A percentile compares a stretch with the other conserved stretches of the same genome.
Evolutionary conservation across 2,888 invertebrate genomes (phyloP).

Genomic region (Siphonodentalium dalli): DNA sequence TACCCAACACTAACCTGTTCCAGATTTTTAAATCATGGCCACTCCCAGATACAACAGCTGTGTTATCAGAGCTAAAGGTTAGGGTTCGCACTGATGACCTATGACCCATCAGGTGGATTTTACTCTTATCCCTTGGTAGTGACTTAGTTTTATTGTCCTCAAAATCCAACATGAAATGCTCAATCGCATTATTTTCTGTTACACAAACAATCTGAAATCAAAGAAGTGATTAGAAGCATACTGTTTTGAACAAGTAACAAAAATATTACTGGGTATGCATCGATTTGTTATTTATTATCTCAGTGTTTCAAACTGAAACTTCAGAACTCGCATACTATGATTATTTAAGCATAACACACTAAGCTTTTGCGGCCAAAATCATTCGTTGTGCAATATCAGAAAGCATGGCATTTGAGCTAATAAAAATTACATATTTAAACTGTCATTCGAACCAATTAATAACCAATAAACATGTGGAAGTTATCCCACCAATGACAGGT

Average conservation of each 20-base stretch:
- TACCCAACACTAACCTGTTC: slow-evolving; percentile 74
- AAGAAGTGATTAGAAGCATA: background rate
- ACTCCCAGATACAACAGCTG: slow-evolving; percentile 85
- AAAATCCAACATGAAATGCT: slow-evolving; percentile 71
- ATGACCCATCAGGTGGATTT: slow-evolving; percentile 81
- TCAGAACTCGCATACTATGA: background rate
- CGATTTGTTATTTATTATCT: background rate
- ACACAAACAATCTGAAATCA: slow-evolving; percentile 64
- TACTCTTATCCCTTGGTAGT: slow-evolving; percentile 11
- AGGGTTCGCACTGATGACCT: slow-evolving; percentile 87
- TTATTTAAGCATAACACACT: too few species aligned
- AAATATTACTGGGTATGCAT: background rate
- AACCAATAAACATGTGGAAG: too few species aligned
- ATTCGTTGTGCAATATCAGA: too few species aligned
- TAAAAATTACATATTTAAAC: too few species aligned
- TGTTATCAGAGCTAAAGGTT: slow-evolving; percentile 88
- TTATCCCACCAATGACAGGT: too few species aligned
- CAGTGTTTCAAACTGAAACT: background rate
- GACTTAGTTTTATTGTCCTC: slow-evolving; percentile 37
- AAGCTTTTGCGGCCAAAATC: too few species aligned
- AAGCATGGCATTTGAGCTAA: too few species aligned
- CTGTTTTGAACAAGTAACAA: background rate
- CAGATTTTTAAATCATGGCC: slow-evolving; percentile 90
- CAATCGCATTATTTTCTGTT: slow-evolving; percentile 78
- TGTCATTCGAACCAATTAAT: too few species aligned